Evolutionary conservation across 2,113 vertebrate species (phyloP), one percentile per base, ranked within the genome.

Genomic region (Pseudorectes ferrugineus): DNA sequence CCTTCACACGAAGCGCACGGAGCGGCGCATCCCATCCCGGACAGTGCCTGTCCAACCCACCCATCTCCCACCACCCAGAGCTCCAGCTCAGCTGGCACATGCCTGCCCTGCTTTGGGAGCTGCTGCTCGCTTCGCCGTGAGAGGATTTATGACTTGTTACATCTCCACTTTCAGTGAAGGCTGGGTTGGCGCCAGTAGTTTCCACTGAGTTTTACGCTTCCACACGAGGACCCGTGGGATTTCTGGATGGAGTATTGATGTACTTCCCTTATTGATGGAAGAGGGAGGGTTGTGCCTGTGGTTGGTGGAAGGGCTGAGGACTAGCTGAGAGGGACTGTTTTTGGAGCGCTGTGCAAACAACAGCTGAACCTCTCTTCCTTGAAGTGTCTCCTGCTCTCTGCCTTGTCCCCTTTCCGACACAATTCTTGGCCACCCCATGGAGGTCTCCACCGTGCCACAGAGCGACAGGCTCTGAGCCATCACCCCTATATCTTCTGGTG

Each of bases 1-100:
- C 16, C 29, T 67, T 86, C 1, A 1, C 79, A 62, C 0, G 1
- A 66, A 52, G 38, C 0, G 0, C 23, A 23, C 0, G 0, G 1
- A 4, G 33, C 12, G 45, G 40, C 0, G 0, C 15, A 23, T 65
- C 45, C 31, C n/a, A 14, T 72, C 25, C 46, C 0, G 2, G 63
- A 10, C 51, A 46, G 49, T 13, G 28, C 49, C 75, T 54, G 57
- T 10, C 23, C 72, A 79, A 7, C 48, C 33, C 48, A 21, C 66
- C 79, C 48, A 5, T 75, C 33, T 29, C 45, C 28, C 67, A n/a
- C 5, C 0, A 0, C 0, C 13, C 28, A 8, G 71, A 63, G 62
- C 86, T 72, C 45, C 42, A 28, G 38, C 54, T 85, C 0, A 0
- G 36, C 67, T 76, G 83, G 86, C 54, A 73, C 43, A 21, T 0